Evolutionary conservation across 2,888 invertebrate species (phyloP), one percentile per base, ranked within the genome.

Genomic region (Sisyra terminalis): DNA sequence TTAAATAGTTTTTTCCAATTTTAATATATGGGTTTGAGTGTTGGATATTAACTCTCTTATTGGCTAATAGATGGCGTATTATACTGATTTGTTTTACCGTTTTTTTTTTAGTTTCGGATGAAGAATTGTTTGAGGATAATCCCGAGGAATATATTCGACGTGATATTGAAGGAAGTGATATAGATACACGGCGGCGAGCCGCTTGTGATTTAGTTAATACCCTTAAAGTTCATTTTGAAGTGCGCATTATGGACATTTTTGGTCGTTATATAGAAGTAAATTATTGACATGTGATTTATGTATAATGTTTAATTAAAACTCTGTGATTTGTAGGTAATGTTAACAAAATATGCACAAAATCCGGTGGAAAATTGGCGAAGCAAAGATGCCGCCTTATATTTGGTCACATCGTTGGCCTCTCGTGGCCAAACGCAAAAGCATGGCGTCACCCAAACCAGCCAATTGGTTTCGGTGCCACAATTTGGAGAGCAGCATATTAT

Each of bases 91-190:
- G n/a, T 10, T 38, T 14, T 36, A 17, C 15, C 41, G 42, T 9
- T 38, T 15, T 37, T 34, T 44, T 55, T 57, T 37, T 54, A 84
- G 80, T 78, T 42, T 84, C 90, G 0, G 98, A 99, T 63, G 84
- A 90, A 61, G 98, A 98, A 60, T 60, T 94, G 36, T 98, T 98
- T 63, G 93, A 94, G 60, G 96, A 97, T 58, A 97, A 96, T 57
- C 89, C 98, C 0, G 94, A 98, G 55, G 98, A 99, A 64, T 43
- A 92, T 57, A 90, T 93, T 47, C 70, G 92, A 3, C 70, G 93
- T 24, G 98, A 98, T 63, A 90, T 99, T 48, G 98, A 98, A 66
- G 97, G 97, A 5, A 93, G 94, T 7, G 98, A 99, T 64, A 84
- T 94, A 46, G 96, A 96, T 60, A 98, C 98, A 0, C 70, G 98